Conservation (phyloP, 2,113 vertebrate genomes). For the Cavia porcellus region DNA sequence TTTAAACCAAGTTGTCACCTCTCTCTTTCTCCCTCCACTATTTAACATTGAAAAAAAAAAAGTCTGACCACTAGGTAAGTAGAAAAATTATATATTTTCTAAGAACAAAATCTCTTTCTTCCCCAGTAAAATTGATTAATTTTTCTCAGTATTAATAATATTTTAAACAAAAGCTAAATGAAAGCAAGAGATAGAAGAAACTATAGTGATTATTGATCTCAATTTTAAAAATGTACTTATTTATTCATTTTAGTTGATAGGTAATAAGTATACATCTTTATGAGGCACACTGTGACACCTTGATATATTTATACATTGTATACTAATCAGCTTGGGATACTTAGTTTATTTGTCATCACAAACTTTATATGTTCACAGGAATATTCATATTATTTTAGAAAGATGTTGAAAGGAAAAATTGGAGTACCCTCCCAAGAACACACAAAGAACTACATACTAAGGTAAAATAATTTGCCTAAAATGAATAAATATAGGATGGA, state of each 20-base stretch:
- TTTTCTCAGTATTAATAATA: constrained; percentile 29
- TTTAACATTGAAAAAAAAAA: constrained; percentile 6
- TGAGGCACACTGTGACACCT: no score
- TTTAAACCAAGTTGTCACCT: background rate
- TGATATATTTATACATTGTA: background rate
- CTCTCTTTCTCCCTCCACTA: background rate
- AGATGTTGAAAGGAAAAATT: constrained; percentile 15
- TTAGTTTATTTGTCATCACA: background rate
- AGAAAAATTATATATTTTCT: background rate
- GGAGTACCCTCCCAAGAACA: background rate
- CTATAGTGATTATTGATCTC: background rate
- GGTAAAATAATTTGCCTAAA: constrained; percentile 46
- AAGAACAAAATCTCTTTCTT: background rate
- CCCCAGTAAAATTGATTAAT: background rate
- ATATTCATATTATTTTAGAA: background rate
- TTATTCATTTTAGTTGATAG: background rate
- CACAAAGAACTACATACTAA: background rate
- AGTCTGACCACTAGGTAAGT: background rate
- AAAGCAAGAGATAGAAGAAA: background rate
- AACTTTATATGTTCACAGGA: background rate
- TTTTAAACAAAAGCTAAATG: constrained; percentile 17
- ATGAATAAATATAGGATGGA: background rate
- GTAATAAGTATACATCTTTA: background rate
- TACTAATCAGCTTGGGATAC: background rate
- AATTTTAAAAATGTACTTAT: background rate